These are phyloP conservation scores for Chrysina gloriosa DNA, from an alignment of 2,888 invertebrate genomes.

Conservation along the genomic window DNA sequence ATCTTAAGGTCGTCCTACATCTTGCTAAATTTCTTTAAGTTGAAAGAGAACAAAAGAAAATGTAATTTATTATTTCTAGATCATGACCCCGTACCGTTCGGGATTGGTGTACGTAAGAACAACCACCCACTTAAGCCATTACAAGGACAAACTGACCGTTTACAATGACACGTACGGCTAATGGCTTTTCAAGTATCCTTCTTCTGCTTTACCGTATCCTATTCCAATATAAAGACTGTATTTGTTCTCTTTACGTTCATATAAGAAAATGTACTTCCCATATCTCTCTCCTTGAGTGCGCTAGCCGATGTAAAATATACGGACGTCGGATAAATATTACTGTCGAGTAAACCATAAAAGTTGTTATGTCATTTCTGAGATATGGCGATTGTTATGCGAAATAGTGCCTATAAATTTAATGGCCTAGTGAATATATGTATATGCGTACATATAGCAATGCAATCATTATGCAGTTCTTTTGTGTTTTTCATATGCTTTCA, in stretches of 20 bases:
- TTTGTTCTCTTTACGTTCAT: background rate
- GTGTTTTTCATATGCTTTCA: background rate
- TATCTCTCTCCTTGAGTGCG: background rate
- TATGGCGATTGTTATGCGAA: background rate
- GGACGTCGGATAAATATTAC: background rate
- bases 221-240: background rate
- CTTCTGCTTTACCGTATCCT: conserved; percentile 1
- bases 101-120: conserved; percentile 5
- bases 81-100: conserved; percentile 23
- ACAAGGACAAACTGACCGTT: conserved; percentile 21
- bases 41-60: conserved; percentile 16
- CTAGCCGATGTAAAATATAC: background rate
- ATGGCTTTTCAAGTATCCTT: conserved; percentile 26
- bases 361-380: conserved; percentile 16
- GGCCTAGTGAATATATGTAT: background rate
- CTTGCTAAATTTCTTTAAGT: background rate
- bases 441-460: background rate
- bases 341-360: background rate
- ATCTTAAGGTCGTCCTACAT: background rate
- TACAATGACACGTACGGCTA: conserved; percentile 18
- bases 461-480: background rate
- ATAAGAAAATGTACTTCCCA: background rate
- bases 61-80: conserved; percentile 18
- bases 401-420: background rate
- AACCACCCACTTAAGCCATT: conserved; percentile 15